Evolutionary conservation across 2,797 vertebrate species (phyloP).

Genomic region (Falco novaeseelandiae): DNA sequence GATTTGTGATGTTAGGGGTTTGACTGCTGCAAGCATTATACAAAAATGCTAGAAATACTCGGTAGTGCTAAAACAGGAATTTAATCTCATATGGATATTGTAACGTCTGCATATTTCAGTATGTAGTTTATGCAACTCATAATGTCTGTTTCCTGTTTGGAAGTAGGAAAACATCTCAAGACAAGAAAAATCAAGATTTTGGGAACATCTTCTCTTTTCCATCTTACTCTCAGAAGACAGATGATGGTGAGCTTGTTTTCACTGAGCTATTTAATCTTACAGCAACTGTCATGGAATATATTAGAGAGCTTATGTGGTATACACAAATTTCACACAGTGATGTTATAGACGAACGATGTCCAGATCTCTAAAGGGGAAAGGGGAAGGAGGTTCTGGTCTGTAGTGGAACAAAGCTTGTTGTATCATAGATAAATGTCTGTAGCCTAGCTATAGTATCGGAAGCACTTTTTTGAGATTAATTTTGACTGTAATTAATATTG

Average conservation of each 20-base stretch:
- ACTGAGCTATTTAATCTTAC: not conserved
- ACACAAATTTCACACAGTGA: not conserved
- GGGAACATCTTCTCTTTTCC: constrained; percentile 83
- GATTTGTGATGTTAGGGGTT: not conserved
- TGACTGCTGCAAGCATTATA: not conserved
- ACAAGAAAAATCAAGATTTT: constrained; percentile 85
- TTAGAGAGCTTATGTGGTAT: not conserved
- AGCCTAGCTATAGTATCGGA: not conserved
- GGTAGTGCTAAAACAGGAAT: not conserved
- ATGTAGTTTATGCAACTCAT: not conserved
- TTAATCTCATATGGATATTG: not conserved
- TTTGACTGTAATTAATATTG: not conserved
- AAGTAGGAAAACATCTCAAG: constrained; percentile 80
- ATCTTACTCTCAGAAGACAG: constrained; percentile 87
- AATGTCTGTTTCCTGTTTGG: not conserved
- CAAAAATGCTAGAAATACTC: not conserved
- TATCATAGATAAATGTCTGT: not conserved
- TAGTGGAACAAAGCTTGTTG: not conserved
- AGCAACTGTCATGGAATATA: not conserved
- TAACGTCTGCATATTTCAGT: not conserved
- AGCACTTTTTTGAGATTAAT: not conserved
- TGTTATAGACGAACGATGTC: not conserved
- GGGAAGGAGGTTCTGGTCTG: not conserved
- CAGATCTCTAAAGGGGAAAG: not conserved
- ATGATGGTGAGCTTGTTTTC: constrained; percentile 85